These are phyloP conservation scores for Mamestra configurata DNA, from an alignment of 1,140 invertebrate species.

Conservation along the genomic window DNA sequence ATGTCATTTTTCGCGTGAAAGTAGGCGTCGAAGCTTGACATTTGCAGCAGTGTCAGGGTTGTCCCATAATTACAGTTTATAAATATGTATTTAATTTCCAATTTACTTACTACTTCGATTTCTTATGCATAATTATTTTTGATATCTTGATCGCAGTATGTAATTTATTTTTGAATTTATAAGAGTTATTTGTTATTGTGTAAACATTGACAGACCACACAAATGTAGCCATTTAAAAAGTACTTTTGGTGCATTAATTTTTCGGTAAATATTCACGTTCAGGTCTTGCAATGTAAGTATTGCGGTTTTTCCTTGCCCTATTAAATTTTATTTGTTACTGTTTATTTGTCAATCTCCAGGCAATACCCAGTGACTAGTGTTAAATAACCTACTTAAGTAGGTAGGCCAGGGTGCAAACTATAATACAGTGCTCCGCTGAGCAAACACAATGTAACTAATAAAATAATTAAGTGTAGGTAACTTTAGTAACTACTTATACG, in stretches of 20 bases:
- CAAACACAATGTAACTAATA: too few relatives aligned
- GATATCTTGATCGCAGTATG: slow-evolving; percentile 12
- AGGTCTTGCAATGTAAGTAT: too few relatives aligned
- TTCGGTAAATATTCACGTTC: background rate
- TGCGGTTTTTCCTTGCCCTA: too few relatives aligned
- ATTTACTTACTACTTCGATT: slow-evolving; percentile 13
- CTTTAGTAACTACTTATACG: too few relatives aligned
- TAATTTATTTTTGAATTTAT: background rate
- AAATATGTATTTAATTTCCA: slow-evolving; percentile 22
- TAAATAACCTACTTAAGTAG: background rate
- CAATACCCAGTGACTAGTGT: background rate
- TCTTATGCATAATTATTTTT: slow-evolving; percentile 7
- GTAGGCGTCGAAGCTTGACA: slow-evolving; percentile 53
- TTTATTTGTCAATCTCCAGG: background rate
- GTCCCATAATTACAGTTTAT: slow-evolving; percentile 25
- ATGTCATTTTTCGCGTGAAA: slow-evolving; percentile 55
- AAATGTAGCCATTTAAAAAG: background rate
- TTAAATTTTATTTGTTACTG: too few relatives aligned
- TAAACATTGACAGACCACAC: slow-evolving; percentile 14
- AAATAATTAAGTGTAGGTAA: too few relatives aligned
- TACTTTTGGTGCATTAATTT: background rate
- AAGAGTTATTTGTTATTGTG: background rate
- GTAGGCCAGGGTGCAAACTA: too few relatives aligned
- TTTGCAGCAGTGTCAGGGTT: slow-evolving; percentile 54
- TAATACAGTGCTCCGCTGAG: too few relatives aligned